Conservation (phyloP, 1,140 invertebrate species). For the Neodiprion fabricii region DNA sequence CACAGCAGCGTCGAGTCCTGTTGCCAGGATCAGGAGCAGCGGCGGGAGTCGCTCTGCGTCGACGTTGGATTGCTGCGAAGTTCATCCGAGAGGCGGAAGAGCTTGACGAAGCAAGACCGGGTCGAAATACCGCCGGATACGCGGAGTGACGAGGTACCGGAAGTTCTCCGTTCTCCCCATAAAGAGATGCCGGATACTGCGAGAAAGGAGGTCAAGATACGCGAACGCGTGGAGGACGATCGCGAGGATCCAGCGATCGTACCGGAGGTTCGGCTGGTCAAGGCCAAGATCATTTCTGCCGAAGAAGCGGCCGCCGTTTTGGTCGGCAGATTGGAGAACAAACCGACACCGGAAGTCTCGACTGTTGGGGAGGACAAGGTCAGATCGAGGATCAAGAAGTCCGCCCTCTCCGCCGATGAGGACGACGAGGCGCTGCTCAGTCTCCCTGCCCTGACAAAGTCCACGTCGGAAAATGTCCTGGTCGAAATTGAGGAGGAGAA, state of each 20-base stretch:
- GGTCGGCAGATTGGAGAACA: background rate
- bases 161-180: no score
- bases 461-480: conserved; percentile 48
- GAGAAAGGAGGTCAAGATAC: conserved; percentile 47
- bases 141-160: background rate
- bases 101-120: conserved; percentile 4
- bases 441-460: conserved; percentile 39
- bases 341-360: background rate
- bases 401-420: conserved; percentile 6
- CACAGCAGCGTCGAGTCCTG: conserved; percentile 22
- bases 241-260: conserved; percentile 15
- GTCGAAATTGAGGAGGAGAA: conserved; percentile 21
- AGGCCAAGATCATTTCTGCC: conserved; percentile 44
- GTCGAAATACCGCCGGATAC: background rate
- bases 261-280: conserved; percentile 44
- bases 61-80: background rate
- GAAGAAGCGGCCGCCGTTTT: conserved; percentile 32
- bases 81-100: conserved; percentile 8
- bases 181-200: no score
- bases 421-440: conserved; percentile 28
- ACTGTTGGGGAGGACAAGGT: background rate
- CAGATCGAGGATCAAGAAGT: conserved; percentile 24
- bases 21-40: background rate
- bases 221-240: conserved; percentile 46
- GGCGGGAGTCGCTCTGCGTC: background rate